Conservation (phyloP, 2,797 vertebrate species). For the Babyrousa celebensis region DNA sequence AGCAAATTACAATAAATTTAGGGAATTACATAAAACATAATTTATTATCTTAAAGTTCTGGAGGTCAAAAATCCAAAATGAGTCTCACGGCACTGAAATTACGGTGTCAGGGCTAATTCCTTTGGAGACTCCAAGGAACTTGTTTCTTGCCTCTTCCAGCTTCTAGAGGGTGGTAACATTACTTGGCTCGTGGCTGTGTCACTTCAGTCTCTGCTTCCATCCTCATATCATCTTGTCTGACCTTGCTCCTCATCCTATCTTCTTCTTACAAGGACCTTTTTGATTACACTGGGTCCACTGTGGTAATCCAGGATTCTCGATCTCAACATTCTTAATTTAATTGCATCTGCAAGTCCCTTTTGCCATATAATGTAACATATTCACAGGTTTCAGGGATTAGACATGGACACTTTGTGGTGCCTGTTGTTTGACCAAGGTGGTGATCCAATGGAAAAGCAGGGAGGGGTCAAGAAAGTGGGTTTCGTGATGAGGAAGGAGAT, state of each 20-base stretch:
- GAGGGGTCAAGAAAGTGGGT: neutral
- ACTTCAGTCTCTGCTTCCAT: constrained; percentile 36
- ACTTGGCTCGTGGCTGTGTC: neutral
- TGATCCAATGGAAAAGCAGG: neutral
- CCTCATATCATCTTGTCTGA: neutral
- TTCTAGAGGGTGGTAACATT: neutral
- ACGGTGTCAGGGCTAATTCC: neutral
- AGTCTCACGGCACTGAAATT: constrained; percentile 8
- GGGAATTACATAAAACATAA: neutral
- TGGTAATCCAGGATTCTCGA: neutral
- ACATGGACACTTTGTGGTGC: neutral
- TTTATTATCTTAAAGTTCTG: neutral
- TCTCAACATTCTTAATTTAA: neutral
- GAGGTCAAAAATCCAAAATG: constrained; percentile 20
- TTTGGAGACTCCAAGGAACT: neutral
- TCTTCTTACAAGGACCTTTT: neutral
- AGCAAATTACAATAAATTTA: constrained; percentile 16
- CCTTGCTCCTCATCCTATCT: neutral
- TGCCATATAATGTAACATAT: neutral
- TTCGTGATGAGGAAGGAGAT: constrained; percentile 6
- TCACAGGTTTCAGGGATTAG: neutral
- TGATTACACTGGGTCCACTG: neutral
- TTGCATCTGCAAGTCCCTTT: constrained; percentile 4
- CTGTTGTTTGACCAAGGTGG: neutral
- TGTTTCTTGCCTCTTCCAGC: neutral